Conservation (phyloP, 2,888 invertebrate species). For the Melanotus villosus region DNA sequence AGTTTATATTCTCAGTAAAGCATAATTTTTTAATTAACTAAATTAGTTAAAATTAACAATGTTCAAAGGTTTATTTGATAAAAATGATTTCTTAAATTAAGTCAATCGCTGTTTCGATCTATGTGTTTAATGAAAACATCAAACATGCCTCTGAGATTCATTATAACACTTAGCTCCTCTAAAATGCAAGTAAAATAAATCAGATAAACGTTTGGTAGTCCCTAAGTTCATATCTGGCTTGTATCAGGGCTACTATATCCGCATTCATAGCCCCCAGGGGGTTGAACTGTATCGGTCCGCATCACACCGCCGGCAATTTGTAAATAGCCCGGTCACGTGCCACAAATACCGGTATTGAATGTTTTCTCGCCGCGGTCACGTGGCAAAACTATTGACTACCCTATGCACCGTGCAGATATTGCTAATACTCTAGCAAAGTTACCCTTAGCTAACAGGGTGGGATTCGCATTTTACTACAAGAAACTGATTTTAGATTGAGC, state of each 20-base stretch:
- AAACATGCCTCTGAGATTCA: too few relatives aligned
- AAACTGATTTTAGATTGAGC: too few relatives aligned
- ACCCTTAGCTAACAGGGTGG: not conserved
- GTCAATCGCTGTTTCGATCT: too few relatives aligned
- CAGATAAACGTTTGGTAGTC: slow-evolving; percentile 39
- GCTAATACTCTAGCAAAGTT: slow-evolving; percentile 41
- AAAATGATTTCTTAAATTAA: too few relatives aligned
- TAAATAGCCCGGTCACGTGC: slow-evolving; percentile 67
- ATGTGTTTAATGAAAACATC: too few relatives aligned
- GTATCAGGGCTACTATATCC: slow-evolving; percentile 40
- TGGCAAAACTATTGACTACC: slow-evolving; percentile 55
- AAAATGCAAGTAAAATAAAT: slow-evolving; percentile 11
- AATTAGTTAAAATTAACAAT: too few relatives aligned
- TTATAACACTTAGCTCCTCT: too few relatives aligned
- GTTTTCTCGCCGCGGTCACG: slow-evolving; percentile 67
- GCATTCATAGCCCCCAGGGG: slow-evolving; percentile 51
- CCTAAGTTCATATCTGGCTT: slow-evolving; percentile 36
- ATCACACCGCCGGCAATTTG: slow-evolving; percentile 66
- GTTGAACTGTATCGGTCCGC: slow-evolving; percentile 57
- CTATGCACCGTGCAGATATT: slow-evolving; percentile 44
- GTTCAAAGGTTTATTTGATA: too few relatives aligned
- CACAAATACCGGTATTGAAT: slow-evolving; percentile 67
- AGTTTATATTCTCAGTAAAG: too few relatives aligned
- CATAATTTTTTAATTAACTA: too few relatives aligned
- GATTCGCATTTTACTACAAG: not conserved